Evolutionary conservation across 2,888 invertebrate species (phyloP).

Genomic region (Drosophila buzzatii): DNA sequence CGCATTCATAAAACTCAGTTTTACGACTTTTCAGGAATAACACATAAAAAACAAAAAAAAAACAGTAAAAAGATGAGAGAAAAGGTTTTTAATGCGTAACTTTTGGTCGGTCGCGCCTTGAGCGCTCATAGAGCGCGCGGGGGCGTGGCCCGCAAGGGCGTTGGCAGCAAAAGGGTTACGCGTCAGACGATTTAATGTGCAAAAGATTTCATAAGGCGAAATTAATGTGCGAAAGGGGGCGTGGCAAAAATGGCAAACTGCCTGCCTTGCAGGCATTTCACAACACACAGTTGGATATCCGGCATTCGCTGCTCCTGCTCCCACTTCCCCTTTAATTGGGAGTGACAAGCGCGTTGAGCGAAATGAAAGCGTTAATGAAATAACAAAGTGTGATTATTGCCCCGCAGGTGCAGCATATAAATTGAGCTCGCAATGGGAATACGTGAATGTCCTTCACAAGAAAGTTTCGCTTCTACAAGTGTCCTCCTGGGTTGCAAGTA

Average conservation of each 20-base stretch:
- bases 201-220: conserved; percentile 69
- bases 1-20: conserved; percentile 79
- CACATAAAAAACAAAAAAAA: conserved; percentile 30
- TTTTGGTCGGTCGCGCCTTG: conserved; percentile 30
- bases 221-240: conserved; percentile 59
- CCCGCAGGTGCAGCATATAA: conserved; percentile 34
- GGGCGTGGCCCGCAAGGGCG: conserved; percentile 18
- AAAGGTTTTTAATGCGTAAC: conserved; percentile 64
- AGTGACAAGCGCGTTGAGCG: conserved; percentile 41
- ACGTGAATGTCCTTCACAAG: conserved; percentile 18
- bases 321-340: conserved; percentile 33
- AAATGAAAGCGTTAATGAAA: conserved; percentile 64
- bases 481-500: conserved; percentile 16
- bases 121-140: neutral
- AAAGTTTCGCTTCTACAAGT: conserved; percentile 30
- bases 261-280: conserved; percentile 14
- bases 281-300: conserved; percentile 15
- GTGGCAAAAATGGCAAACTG: conserved; percentile 17
- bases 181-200: conserved; percentile 58
- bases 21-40: conserved; percentile 74
- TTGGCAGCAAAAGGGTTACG: conserved; percentile 45
- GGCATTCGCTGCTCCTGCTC: neutral
- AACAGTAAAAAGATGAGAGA: neutral
- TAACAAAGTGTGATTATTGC: conserved; percentile 65
- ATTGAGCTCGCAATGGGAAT: conserved; percentile 16